phyloP scores from a whole-genome alignment of 2,888 invertebrate species.

The Mesorhabditis sp. region DNA sequence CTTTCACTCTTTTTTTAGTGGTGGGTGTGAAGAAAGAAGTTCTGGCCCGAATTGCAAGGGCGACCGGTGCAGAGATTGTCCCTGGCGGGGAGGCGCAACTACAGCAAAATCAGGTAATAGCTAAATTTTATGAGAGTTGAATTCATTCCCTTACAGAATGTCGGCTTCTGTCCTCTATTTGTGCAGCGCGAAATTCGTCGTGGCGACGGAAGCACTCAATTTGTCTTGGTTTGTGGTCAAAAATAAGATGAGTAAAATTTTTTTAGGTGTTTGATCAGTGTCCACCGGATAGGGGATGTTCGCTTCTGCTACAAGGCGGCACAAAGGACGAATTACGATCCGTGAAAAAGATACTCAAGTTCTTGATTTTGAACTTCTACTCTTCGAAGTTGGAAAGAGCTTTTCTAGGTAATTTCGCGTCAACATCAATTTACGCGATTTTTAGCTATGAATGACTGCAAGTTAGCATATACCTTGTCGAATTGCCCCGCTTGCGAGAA shows the following conservation, averaged over 20 bases:
- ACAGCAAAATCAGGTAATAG: constrained; percentile 32
- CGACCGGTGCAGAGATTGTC: constrained; percentile 79
- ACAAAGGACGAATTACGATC: constrained; percentile 61
- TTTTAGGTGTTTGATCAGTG: constrained; percentile 66
- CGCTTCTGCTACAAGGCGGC: constrained; percentile 79
- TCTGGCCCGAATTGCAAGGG: constrained; percentile 75
- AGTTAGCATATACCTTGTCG: constrained; percentile 29
- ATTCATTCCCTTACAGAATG: constrained; percentile 11
- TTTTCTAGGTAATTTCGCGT: constrained; percentile 65
- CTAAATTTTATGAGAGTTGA: not conserved
- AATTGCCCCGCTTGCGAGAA: constrained; percentile 34
- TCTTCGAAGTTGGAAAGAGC: constrained; percentile 88
- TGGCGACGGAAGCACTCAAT: constrained; percentile 67
- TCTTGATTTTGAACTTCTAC: constrained; percentile 74
- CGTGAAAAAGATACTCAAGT: constrained; percentile 61
- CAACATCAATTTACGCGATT: not conserved
- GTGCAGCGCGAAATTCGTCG: constrained; percentile 31
- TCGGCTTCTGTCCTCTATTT: constrained; percentile 61
- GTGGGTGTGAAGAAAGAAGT: constrained; percentile 7
- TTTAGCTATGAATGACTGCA: not conserved
- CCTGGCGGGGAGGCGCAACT: constrained; percentile 52
- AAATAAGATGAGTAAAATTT: not conserved
- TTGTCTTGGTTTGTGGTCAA: constrained; percentile 67
- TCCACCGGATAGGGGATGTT: constrained; percentile 78
- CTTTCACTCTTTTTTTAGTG: not conserved